Evolutionary conservation across 2,888 invertebrate species (phyloP).

Genomic region (Thymelicus sylvestris): DNA sequence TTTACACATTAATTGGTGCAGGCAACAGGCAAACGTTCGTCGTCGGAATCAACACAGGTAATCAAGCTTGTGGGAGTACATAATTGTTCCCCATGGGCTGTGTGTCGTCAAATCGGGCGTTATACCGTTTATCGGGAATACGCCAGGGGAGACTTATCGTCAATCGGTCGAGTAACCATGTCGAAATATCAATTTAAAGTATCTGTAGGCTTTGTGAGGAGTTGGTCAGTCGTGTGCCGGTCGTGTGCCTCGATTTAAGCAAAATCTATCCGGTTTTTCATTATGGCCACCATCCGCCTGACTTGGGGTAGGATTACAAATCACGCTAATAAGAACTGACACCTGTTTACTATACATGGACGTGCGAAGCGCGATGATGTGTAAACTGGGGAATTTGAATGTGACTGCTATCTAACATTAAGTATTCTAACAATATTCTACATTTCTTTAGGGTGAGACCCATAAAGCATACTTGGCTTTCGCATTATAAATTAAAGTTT

Average conservation of each 20-base stretch:
- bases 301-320: slow-evolving; percentile 32
- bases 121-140: slow-evolving; percentile 6
- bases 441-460: too few relatives aligned
- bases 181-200: slow-evolving; percentile 34
- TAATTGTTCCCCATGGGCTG: slow-evolving; percentile 10
- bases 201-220: slow-evolving; percentile 9
- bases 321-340: slow-evolving; percentile 29
- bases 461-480: too few relatives aligned
- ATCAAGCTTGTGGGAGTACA: not conserved
- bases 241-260: slow-evolving; percentile 53
- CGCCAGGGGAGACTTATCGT: slow-evolving; percentile 9
- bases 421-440: too few relatives aligned
- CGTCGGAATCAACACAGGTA: not conserved
- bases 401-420: too few relatives aligned
- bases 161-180: slow-evolving; percentile 31
- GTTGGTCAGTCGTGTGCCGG: slow-evolving; percentile 44
- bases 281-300: slow-evolving; percentile 40
- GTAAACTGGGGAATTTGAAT: not conserved
- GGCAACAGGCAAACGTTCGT: too few relatives aligned
- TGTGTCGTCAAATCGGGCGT: not conserved
- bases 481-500: too few relatives aligned
- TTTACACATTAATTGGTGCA: too few relatives aligned
- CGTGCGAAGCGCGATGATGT: not conserved
- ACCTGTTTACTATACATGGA: slow-evolving; percentile 24
- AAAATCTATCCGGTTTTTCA: slow-evolving; percentile 46